Conservation (phyloP, 2,113 vertebrate species). For the Illadopsis cleaveri region DNA sequence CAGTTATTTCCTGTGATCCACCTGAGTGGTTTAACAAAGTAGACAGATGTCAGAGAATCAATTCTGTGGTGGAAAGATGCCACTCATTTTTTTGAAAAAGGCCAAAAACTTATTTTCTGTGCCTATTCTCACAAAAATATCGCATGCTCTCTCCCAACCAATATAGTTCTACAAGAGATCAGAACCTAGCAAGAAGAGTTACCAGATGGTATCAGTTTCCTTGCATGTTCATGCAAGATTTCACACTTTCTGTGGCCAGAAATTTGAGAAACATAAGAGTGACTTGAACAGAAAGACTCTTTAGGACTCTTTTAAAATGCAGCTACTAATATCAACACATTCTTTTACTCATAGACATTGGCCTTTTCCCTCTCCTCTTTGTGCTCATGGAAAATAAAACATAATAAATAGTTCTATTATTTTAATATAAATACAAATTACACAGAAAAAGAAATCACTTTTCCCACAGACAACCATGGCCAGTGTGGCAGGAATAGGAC, state of each 20-base stretch:
- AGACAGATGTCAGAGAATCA: background rate
- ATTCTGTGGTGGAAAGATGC: background rate
- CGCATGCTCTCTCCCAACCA: background rate
- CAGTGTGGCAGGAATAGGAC: background rate
- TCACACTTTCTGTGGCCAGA: background rate
- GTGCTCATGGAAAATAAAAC: background rate
- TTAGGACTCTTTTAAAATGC: background rate
- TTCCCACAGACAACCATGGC: fast-evolving
- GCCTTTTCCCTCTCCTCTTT: background rate
- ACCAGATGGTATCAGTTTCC: background rate
- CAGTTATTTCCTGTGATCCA: background rate
- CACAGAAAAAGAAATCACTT: background rate
- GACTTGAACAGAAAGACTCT: background rate
- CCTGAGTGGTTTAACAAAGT: background rate
- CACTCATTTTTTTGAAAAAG: background rate
- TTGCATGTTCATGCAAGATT: background rate
- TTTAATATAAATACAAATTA: background rate
- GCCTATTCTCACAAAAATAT: background rate
- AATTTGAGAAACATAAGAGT: background rate
- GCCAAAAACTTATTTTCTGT: background rate
- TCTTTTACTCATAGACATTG: background rate
- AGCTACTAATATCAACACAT: background rate
- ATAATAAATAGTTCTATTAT: background rate
- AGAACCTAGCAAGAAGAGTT: background rate
- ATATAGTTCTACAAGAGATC: background rate